phyloP scores from a whole-genome alignment of 2,113 vertebrate genomes.

The Colinus virginianus region DNA sequence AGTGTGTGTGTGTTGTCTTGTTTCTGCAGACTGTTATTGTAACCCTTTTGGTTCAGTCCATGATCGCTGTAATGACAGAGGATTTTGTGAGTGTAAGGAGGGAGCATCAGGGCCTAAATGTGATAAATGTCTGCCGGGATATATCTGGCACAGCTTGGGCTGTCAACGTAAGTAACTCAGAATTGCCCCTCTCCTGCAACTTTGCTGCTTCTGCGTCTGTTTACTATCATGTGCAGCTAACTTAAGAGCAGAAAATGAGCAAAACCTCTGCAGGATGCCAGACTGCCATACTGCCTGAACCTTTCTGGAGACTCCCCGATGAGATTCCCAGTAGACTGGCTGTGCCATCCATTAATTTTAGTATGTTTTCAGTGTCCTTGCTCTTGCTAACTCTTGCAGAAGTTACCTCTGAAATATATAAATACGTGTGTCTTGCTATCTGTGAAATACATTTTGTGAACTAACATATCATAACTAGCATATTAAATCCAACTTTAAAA shows the following conservation, averaged over 20 bases:
- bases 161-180: constrained; percentile 96
- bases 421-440: not conserved
- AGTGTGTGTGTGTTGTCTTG: constrained; percentile 92
- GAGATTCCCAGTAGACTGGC: constrained; percentile 23
- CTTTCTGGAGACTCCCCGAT: not conserved
- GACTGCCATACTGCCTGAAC: not conserved
- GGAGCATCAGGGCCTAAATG: constrained; percentile 96
- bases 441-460: not conserved
- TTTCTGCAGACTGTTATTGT: constrained; percentile 99
- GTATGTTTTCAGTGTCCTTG: not conserved
- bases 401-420: constrained; percentile 44
- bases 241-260: constrained; percentile 60
- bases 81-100: constrained; percentile 99
- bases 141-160: constrained; percentile 95
- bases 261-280: constrained; percentile 11
- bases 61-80: constrained; percentile 98
- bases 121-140: constrained; percentile 96
- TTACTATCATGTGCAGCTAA: constrained; percentile 63
- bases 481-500: not conserved
- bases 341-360: not conserved
- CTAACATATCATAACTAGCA: not conserved
- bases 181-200: constrained; percentile 74
- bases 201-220: constrained; percentile 75
- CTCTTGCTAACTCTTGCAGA: not conserved
- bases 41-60: constrained; percentile 95